Conservation (phyloP, 2,113 vertebrate species). For the Hypocryptadius cinnamomeus region DNA sequence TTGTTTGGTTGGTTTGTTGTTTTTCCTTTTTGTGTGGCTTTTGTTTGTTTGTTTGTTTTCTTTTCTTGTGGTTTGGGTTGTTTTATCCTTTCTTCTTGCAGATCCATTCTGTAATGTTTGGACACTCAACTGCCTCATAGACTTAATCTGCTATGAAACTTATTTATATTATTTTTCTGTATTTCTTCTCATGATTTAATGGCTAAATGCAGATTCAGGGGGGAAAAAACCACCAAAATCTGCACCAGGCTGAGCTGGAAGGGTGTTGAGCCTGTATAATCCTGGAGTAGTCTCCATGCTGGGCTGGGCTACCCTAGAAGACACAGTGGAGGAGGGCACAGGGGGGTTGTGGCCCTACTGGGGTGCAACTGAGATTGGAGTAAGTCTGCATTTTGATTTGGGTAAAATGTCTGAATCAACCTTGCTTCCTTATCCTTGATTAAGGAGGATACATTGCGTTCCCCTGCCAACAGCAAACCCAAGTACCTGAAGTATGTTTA, state of each 20-base stretch:
- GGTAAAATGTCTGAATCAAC: not conserved
- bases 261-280: not conserved
- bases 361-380: not conserved
- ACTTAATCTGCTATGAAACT: not conserved
- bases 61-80: not conserved
- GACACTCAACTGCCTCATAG: not conserved
- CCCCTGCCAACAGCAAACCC: not conserved
- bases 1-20: not conserved
- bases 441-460: not conserved
- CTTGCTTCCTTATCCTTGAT: not conserved
- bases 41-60: not conserved
- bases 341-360: not conserved
- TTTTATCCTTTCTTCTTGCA: not conserved
- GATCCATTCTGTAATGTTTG: not conserved
- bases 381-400: not conserved
- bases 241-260: not conserved
- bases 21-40: not conserved
- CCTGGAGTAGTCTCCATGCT: not conserved
- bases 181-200: not conserved
- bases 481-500: not conserved
- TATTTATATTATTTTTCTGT: not conserved
- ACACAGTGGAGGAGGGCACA: not conserved
- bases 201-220: not conserved
- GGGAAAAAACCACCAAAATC: not conserved
- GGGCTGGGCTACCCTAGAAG: not conserved